phyloP scores from a whole-genome alignment of 2,797 vertebrate genomes.

The Oophaga sylvatica region DNA sequence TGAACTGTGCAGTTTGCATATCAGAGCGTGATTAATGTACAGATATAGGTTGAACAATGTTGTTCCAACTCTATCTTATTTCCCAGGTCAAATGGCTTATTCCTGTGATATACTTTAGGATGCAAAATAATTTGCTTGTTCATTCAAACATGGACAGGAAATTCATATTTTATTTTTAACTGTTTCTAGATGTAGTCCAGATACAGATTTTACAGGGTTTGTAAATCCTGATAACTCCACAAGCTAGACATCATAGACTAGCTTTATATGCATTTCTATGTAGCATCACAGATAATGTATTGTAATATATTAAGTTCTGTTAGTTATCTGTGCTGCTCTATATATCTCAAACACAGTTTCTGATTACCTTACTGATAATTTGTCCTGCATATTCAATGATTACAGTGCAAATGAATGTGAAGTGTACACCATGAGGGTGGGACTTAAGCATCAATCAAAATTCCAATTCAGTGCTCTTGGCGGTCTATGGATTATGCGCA shows the following conservation, averaged over 20 bases:
- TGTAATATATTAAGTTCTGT: background rate
- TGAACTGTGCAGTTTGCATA: slow-evolving; percentile 61
- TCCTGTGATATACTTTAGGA: slow-evolving; percentile 28
- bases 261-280: background rate
- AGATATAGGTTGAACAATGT: slow-evolving; percentile 58
- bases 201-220: background rate
- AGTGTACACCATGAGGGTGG: background rate
- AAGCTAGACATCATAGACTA: background rate
- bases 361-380: background rate
- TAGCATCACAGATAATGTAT: background rate
- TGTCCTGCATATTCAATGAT: background rate
- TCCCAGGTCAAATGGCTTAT: slow-evolving; percentile 48
- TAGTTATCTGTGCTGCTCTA: background rate
- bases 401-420: background rate
- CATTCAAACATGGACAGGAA: background rate
- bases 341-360: background rate
- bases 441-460: too few relatives aligned
- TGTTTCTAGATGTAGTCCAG: background rate
- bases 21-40: slow-evolving; percentile 59
- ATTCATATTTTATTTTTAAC: background rate
- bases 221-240: background rate
- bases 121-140: slow-evolving; percentile 19
- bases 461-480: too few relatives aligned
- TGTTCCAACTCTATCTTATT: slow-evolving; percentile 44
- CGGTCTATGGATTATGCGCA: too few relatives aligned